Base-by-base conservation (phyloP, 2,113 vertebrate genomes). In the Lota lota region DNA sequence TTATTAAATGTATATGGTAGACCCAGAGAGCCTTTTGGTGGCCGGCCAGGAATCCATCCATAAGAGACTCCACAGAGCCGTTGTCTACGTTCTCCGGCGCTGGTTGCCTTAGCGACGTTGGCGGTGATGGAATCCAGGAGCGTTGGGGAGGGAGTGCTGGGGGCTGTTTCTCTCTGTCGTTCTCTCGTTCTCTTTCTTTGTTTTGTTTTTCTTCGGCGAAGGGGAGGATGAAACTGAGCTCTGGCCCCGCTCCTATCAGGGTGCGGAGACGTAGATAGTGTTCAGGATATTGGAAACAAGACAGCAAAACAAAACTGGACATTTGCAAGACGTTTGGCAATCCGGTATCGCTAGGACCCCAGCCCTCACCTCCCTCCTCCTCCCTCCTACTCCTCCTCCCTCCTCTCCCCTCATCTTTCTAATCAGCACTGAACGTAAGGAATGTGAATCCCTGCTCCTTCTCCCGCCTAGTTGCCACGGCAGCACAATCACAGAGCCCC, bases 51-150 rank as follows among this genome's bases (percentile, higher is more conserved):
- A 75, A 84, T 36, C 85, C 76, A 79, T 92, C 86, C 67, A 80
- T 62, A 47, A 70, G 90, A 92, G 81, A 86, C 87, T 90, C 69
- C 87, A 59, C 92, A 92, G 91, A 84, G 76, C 79, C 77, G 76
- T 75, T 89, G 84, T 88, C 80, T 83, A 74, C 79, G 79, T 11
- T 87, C 85, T 86, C 79, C 8, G 71, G 81, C 4, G 82, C 74
- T 72, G 66, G 89, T 92, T 91, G 81, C 88, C 77, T 70, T 84
- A 79, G 90, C 76, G 85, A 90, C 75, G 15, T 67, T 51, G 70
- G 67, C 82, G 53, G 77, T 90, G 91, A 92, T 88, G 80, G 87
- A 91, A 87, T 90, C 90, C 89, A 91, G 91, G 87, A 85, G 78
- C 68, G 79, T 2, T 63, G 59, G 72, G 82, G 80, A 79, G 77